Base-by-base conservation (phyloP, 2,888 invertebrate genomes). In the Crossocerus cetratus region DNA sequence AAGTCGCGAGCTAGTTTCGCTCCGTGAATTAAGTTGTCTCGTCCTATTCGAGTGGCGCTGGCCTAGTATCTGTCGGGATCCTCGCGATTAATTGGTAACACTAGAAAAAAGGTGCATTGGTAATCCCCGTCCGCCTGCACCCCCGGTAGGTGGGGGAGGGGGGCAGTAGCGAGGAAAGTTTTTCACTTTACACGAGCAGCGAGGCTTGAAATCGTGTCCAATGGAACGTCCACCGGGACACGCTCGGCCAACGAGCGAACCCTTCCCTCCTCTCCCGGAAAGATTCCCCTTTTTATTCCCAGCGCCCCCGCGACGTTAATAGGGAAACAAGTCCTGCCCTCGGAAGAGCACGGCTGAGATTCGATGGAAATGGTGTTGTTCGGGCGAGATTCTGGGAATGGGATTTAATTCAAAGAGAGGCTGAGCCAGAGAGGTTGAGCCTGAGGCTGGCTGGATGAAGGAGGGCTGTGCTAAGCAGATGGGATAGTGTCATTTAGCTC, bases 161-260 rank as follows among this genome's bases (percentile, higher is more conserved):
- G 5, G 13, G 58, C 69, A 60, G 54, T 58, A 62, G 61, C 5
- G n/a, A 49, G 72, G 58, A 83, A 86, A 87, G 72, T 87, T 86
- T 86, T 87, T 87, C 86, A 85, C 85, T 86, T 87, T 86, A 80
- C 78, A 79, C 78, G 82, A 72, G 80, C 84, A 86, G 84, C 84
- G 84, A 86, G 81, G 83, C 86, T 84, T 85, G 86, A 87, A 87
- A 87, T 86, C 82, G 83, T 70, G 79, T 74, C 73, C 79, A 78
- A 85, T 77, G 68, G 71, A 76, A 77, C 61, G 75, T 65, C 65
- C 76, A 69, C 43, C 57, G 63, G 78, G 76, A 73, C 63, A 43
- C 5, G 49, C 16, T 49, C 49, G 32, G 32, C 32, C 32, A 14
- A 44, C 16, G 53, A 49, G 45, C 49, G 45, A 42, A 32, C 49